A percentile compares a stretch with the other conserved stretches of the same genome.
phyloP scores from a whole-genome alignment of 2,113 vertebrate species.

The Castor canadensis region DNA sequence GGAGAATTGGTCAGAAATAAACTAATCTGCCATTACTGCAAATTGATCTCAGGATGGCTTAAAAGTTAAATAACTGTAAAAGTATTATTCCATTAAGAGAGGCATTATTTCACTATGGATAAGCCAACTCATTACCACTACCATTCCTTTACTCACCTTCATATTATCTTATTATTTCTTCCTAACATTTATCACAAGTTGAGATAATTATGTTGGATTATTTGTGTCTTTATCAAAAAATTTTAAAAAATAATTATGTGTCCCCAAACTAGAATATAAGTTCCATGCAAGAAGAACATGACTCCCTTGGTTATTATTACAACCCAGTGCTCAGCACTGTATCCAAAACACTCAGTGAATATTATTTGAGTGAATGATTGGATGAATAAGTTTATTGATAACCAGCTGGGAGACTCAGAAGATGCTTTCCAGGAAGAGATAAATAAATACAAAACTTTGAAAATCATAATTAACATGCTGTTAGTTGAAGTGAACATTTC shows the following conservation, averaged over 20 bases:
- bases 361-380: not conserved
- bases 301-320: not conserved
- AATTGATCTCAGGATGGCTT: not conserved
- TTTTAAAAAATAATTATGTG: not conserved
- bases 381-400: not conserved
- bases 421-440: not conserved
- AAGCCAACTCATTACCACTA: not conserved
- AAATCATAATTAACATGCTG: not conserved
- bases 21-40: not conserved
- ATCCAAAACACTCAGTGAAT: not conserved
- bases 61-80: not conserved
- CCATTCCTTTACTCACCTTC: not conserved
- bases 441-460: not conserved
- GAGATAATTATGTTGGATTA: not conserved
- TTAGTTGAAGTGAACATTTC: not conserved
- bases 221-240: not conserved
- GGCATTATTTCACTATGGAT: not conserved
- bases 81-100: not conserved
- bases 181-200: not conserved
- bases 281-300: not conserved
- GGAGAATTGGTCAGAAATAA: not conserved
- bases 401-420: slow-evolving; percentile 8
- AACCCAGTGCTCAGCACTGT: not conserved
- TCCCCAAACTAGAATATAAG: not conserved
- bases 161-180: not conserved